Evolutionary conservation across 1,140 invertebrate species (phyloP), one percentile per base, ranked within the genome.

Genomic region (Pectinophora gossypiella): DNA sequence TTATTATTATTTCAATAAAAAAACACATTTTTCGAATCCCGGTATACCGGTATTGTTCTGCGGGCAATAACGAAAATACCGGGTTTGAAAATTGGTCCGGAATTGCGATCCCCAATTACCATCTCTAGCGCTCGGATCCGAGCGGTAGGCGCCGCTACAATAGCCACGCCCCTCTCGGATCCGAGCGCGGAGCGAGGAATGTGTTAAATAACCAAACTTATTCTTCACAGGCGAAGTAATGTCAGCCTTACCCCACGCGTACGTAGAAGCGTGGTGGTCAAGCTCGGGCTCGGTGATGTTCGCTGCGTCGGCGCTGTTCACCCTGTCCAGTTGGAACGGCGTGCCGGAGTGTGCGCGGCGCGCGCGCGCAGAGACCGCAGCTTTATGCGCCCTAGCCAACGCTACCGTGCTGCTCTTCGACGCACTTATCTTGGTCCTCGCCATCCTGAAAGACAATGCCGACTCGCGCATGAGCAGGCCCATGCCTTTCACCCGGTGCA

Each of bases 251-350:
- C 73, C 80, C 43, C 79, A 85, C 52, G 61, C 76, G 2, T 82
- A 81, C 51, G 52, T 85, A 1, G 75, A 74, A 46, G 71, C 71
- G 16, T 85, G 80, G 80, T 85, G 82, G 82, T 82, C 76, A 0
- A 66, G 67, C 0, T 23, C 54, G 3, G 82, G 78, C n/a, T 74
- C 64, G 1, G 47, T 60, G 5, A 52, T 84, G 19, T 84, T 68
- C 48, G 82, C 64, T 0, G 66, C 67, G 0, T 75, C 76, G 20
- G 80, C 69, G 3, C 69, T 47, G 0, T 45, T 77, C 4, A 77
- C 74, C n/a, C 36, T 84, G 19, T 53, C 59, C 16, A 54, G 49
- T 2, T 82, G 78, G 78, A 58, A 57, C 12, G 70, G 74, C 47
- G 44, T 82, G 1, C 69, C 73, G 0, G 9, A 47, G 5, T 64